Evolutionary conservation across 1,140 invertebrate species (phyloP), one percentile per base, ranked within the genome.

Genomic region (Grapholita molesta): DNA sequence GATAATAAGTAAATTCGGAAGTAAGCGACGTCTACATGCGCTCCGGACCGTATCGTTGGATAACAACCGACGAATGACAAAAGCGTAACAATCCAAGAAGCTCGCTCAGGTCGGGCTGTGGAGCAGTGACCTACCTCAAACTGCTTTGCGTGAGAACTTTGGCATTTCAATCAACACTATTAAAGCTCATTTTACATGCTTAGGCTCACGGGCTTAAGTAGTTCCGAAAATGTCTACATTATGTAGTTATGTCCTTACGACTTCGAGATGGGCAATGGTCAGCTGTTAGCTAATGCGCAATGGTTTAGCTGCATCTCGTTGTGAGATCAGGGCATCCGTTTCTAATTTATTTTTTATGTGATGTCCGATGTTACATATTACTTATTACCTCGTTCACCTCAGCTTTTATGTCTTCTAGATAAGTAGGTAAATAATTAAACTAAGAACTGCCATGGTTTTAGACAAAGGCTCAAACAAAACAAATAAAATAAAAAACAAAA

Each of bases 21-120:
- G 85, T 84, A 79, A 84, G 79, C 71, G 82, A 78, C 68, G 69
- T 76, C 74, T 73, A 82, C 77, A 78, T 84, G 75, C 24, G 61
- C 76, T 69, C 35, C 77, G 76, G 75, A 82, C 73, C 80, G 77
- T 85, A 21, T 48, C 42, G 42, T 48, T 48, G 42, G 6, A 48
- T 48, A 48, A 57, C 53, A 23, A 15, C 3, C 18, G 6, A 23
- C 23, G 21, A 57, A 57, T 28, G 24, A 25, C 21, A 57, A 57
- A 57, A 15, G 23, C 11, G 53, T 57, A 57, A 57, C 53, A 57
- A 28, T n/a, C 24, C 24, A 15, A 23, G 42, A 48, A 21, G 42
- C 18, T 48, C 42, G n/a, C n/a, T n/a, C n/a, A n/a, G n/a, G n/a
- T n/a, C n/a, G n/a, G n/a, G n/a, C n/a, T n/a, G n/a, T n/a, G n/a